These are phyloP conservation scores for Drosophila stalkeri DNA, from an alignment of 2,888 invertebrate species.

Conservation along the genomic window DNA sequence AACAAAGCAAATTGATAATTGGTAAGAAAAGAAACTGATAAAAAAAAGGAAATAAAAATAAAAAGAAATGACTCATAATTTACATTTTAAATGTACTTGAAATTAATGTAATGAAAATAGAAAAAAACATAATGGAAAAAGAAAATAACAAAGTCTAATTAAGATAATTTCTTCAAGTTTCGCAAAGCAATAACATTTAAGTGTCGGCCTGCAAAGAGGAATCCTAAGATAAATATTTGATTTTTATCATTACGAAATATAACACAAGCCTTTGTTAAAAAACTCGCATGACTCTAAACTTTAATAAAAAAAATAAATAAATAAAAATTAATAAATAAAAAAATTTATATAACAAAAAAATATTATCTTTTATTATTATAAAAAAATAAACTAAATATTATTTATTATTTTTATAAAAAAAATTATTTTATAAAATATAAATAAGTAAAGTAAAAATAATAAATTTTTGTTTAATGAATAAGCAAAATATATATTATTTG, in stretches of 20 bases:
- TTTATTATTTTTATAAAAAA: no score
- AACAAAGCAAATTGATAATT: neutral
- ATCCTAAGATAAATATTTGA: neutral
- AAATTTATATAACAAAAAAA: no score
- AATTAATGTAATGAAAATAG: neutral
- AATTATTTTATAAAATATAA: no score
- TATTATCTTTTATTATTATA: no score
- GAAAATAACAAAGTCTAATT: neutral
- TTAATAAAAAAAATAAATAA: no score
- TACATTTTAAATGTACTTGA: neutral
- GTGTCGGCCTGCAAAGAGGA: neutral
- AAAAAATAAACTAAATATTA: no score
- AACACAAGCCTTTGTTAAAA: neutral
- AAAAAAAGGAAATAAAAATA: neutral
- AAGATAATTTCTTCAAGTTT: constrained; percentile 9
- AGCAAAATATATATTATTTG: no score
- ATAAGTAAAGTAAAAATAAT: no score
- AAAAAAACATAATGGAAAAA: neutral
- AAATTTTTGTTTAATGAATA: no score
- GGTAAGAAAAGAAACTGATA: neutral
- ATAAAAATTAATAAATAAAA: no score
- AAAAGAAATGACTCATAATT: neutral
- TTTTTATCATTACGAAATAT: neutral
- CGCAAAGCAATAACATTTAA: neutral
- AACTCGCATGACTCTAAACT: neutral